Evolutionary conservation across 2,888 invertebrate genomes (phyloP).

Genomic region (Zhengitettix transpicula): DNA sequence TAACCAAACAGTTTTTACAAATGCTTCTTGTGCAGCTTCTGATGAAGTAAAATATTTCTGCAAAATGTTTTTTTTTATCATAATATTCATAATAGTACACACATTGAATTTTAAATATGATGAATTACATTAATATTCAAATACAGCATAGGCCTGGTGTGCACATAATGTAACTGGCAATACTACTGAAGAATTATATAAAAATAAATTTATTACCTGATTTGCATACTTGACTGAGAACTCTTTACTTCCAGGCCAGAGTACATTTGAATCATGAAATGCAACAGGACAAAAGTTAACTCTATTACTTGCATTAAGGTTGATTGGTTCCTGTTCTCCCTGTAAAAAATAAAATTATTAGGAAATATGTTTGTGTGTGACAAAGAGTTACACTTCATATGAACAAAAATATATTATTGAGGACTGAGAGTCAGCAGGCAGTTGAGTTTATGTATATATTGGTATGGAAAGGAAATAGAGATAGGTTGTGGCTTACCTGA

Average conservation of each 20-base stretch:
- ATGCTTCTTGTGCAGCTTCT: constrained; percentile 30
- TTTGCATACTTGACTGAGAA: constrained; percentile 33
- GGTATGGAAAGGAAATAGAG: no score
- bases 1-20: constrained; percentile 31
- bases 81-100: neutral
- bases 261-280: constrained; percentile 29
- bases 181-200: neutral
- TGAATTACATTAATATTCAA: no score
- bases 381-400: no score
- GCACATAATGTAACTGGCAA: no score
- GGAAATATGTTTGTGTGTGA: no score
- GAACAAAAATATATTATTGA: no score
- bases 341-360: no score
- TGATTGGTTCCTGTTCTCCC: constrained; percentile 1
- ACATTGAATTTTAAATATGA: no score
- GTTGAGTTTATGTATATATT: no score
- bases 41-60: constrained; percentile 34
- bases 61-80: neutral
- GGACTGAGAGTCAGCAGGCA: no score
- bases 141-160: no score
- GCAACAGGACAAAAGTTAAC: constrained; percentile 42
- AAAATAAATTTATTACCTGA: constrained; percentile 17
- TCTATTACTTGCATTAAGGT: constrained; percentile 35
- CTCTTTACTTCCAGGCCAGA: constrained; percentile 44
- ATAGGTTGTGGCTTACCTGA: no score